Percentiles rank a stretch among this genome's conserved stretches.
Evolutionary conservation across 2,888 invertebrate genomes (phyloP).

Genomic region (Agelastica alni): DNA sequence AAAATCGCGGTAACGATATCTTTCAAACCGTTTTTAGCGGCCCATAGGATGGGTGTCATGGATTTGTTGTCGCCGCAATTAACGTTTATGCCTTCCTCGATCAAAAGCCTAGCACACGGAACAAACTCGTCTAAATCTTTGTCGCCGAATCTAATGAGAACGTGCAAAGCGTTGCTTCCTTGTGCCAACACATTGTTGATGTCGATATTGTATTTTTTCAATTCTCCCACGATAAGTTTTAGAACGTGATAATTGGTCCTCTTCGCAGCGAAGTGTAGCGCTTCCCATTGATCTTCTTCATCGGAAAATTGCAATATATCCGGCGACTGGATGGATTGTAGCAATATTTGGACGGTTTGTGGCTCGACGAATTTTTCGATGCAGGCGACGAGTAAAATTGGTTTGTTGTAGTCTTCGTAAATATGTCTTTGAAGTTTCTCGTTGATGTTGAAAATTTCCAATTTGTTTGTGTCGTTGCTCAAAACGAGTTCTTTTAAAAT

Average conservation of each 20-base stretch:
- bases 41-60: conserved; percentile 60
- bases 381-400: conserved; percentile 56
- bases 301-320: conserved; percentile 66
- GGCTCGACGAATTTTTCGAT: conserved; percentile 61
- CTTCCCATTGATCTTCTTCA: conserved; percentile 62
- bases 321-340: too few species aligned
- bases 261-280: conserved; percentile 69
- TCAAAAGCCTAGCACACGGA: conserved; percentile 41
- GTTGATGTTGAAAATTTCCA: conserved; percentile 60
- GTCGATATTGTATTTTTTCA: conserved; percentile 33
- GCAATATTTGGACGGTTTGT: conserved; percentile 63
- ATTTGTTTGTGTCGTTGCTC: conserved; percentile 60
- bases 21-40: conserved; percentile 63
- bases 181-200: conserved; percentile 39
- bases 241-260: conserved; percentile 57
- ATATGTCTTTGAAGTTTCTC: conserved; percentile 61
- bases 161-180: conserved; percentile 43
- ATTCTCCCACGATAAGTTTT: conserved; percentile 56
- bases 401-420: conserved; percentile 63
- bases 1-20: conserved; percentile 62
- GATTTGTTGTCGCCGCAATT: conserved; percentile 41
- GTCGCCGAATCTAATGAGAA: conserved; percentile 46
- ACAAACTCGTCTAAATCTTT: conserved; percentile 53
- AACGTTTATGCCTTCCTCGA: conserved; percentile 43
- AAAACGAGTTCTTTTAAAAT: conserved; percentile 60